Evolutionary conservation across 1,140 invertebrate species (phyloP).

Genomic region (Megalopta genalis): DNA sequence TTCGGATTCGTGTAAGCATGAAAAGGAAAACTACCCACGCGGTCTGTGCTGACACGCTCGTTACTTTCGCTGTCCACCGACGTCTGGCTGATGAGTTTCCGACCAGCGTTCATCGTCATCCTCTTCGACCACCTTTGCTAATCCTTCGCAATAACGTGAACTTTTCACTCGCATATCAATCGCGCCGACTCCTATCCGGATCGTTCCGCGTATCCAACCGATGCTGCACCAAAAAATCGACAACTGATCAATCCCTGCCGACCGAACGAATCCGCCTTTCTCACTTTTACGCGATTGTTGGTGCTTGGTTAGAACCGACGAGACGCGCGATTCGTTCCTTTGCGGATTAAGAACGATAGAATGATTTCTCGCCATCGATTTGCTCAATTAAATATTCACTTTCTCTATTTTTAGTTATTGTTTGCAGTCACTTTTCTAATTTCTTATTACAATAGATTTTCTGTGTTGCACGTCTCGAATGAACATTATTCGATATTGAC

Average conservation of each 20-base stretch:
- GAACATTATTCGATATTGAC: no score
- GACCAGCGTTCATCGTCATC: constrained; percentile 67
- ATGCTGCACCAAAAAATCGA: constrained; percentile 9
- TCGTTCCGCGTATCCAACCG: not conserved
- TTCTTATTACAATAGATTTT: no score
- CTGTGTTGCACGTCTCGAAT: no score
- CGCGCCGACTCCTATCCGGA: constrained; percentile 15
- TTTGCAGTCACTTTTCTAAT: no score
- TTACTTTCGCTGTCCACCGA: constrained; percentile 68
- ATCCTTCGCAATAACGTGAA: constrained; percentile 19
- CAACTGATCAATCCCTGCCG: not conserved
- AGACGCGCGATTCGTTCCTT: not conserved
- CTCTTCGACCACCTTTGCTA: constrained; percentile 40
- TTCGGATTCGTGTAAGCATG: constrained; percentile 39
- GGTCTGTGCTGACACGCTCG: constrained; percentile 59
- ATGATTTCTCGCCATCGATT: no score
- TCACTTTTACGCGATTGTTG: not conserved
- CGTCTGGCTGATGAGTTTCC: constrained; percentile 60
- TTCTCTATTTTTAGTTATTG: no score
- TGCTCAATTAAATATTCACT: no score
- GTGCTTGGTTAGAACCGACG: not conserved
- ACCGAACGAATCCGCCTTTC: not conserved
- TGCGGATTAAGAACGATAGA: no score
- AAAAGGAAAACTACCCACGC: constrained; percentile 65
- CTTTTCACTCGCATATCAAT: constrained; percentile 49